Evolutionary conservation across 2,113 vertebrate genomes (phyloP).

Genomic region (Solenodon paradoxus): DNA sequence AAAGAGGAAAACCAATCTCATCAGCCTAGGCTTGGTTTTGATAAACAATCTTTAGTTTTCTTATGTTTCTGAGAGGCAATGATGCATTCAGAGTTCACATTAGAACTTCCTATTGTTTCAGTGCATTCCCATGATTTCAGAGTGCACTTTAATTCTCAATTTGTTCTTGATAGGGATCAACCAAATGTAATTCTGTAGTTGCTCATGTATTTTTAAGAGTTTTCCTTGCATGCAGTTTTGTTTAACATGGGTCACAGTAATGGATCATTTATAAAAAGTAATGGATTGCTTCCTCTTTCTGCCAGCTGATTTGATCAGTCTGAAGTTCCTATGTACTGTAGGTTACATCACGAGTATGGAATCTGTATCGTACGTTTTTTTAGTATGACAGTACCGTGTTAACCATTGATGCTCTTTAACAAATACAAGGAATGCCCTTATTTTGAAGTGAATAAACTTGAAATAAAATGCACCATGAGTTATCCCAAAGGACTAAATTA

Average conservation of each 20-base stretch:
- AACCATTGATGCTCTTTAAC: conserved; percentile 57
- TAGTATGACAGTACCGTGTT: conserved; percentile 44
- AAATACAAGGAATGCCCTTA: background rate
- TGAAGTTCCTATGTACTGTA: conserved; percentile 31
- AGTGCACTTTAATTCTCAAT: conserved; percentile 58
- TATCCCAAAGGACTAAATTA: conserved; percentile 20
- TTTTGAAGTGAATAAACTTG: conserved; percentile 41
- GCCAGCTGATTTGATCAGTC: conserved; percentile 63
- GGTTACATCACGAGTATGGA: conserved; percentile 31
- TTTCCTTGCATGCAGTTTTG: conserved; percentile 1
- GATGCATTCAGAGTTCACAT: conserved; percentile 61
- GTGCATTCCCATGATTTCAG: conserved; percentile 57
- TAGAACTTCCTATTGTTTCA: conserved; percentile 59
- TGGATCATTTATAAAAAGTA: conserved; percentile 45
- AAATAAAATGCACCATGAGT: conserved; percentile 29
- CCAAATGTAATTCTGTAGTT: conserved; percentile 33
- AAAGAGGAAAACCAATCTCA: background rate
- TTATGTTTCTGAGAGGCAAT: conserved; percentile 62
- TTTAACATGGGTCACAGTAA: background rate
- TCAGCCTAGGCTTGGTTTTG: conserved; percentile 58
- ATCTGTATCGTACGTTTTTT: conserved; percentile 46
- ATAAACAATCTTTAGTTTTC: conserved; percentile 62
- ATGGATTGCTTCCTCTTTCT: conserved; percentile 69
- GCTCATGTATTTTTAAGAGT: background rate
- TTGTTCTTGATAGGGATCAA: conserved; percentile 54